Conservation (phyloP, 92 coral and sea anemone species). For the Epizoanthus fatuus region DNA sequence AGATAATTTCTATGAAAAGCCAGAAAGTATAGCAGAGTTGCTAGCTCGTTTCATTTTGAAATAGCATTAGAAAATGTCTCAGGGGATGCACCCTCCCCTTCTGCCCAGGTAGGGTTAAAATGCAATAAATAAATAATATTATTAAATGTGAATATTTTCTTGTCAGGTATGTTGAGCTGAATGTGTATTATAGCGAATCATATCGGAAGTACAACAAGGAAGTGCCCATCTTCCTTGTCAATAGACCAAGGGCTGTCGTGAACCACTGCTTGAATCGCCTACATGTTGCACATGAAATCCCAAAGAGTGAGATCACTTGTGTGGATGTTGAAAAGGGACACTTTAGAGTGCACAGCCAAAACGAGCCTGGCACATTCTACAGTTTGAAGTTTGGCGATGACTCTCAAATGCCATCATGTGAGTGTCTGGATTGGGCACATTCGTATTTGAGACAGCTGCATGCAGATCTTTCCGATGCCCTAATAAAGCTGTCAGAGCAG, state of each 20-base stretch:
- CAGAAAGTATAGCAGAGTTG: no score
- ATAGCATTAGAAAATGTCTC: neutral
- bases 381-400: neutral
- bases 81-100: no score
- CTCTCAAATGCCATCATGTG: slow-evolving; percentile 14
- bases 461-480: no score
- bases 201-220: slow-evolving; percentile 27
- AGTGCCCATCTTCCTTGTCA: neutral
- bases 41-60: neutral
- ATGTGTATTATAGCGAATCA: neutral
- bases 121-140: no score
- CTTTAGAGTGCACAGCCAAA: neutral
- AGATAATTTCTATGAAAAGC: no score
- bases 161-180: slow-evolving; percentile 23
- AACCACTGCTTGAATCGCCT: slow-evolving; percentile 2
- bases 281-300: neutral
- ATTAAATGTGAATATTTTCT: no score
- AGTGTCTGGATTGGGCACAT: slow-evolving; percentile 20
- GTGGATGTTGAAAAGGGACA: no score
- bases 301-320: no score
- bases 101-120: no score
- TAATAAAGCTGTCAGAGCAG: no score
- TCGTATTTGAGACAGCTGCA: neutral
- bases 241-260: slow-evolving; percentile 15
- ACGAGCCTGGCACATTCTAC: neutral